phyloP scores from a whole-genome alignment of 2,797 vertebrate genomes.

The Pristis pectinata region DNA sequence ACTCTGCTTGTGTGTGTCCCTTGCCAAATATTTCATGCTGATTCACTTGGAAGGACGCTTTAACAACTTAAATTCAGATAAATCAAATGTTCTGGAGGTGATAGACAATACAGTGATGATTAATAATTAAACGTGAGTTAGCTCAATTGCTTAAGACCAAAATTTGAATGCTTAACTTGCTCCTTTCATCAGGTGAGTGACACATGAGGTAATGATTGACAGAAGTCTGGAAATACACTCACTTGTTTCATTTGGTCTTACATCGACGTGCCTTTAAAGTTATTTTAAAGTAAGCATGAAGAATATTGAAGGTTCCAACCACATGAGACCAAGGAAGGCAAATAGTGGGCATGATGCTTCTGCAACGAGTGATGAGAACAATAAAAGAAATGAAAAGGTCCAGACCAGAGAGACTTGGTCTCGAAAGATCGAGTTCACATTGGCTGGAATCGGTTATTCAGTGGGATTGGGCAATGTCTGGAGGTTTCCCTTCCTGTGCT shows the following conservation, averaged over 20 bases:
- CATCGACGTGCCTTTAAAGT: not conserved
- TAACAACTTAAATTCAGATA: not conserved
- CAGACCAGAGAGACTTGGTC: conserved; percentile 55
- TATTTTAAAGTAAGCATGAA: not conserved
- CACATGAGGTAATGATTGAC: not conserved
- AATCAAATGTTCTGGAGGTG: too few species aligned
- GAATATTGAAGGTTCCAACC: not conserved
- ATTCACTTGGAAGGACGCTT: not conserved
- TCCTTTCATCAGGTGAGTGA: not conserved
- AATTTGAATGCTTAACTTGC: not conserved
- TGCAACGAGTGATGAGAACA: not conserved
- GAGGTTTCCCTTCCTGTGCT: conserved; percentile 68
- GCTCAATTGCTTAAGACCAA: not conserved
- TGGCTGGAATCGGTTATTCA: conserved; percentile 60
- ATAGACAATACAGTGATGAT: not conserved
- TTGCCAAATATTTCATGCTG: not conserved
- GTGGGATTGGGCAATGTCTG: conserved; percentile 66
- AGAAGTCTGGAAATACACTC: not conserved
- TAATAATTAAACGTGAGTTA: not conserved
- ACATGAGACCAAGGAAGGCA: not conserved
- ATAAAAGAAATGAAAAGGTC: not conserved
- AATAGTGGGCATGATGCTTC: too few species aligned
- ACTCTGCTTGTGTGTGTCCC: not conserved
- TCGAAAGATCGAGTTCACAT: conserved; percentile 59
- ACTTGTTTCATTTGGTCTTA: not conserved